These are phyloP conservation scores for Alosa alosa DNA, from an alignment of 2,113 vertebrate species.

Conservation along the genomic window DNA sequence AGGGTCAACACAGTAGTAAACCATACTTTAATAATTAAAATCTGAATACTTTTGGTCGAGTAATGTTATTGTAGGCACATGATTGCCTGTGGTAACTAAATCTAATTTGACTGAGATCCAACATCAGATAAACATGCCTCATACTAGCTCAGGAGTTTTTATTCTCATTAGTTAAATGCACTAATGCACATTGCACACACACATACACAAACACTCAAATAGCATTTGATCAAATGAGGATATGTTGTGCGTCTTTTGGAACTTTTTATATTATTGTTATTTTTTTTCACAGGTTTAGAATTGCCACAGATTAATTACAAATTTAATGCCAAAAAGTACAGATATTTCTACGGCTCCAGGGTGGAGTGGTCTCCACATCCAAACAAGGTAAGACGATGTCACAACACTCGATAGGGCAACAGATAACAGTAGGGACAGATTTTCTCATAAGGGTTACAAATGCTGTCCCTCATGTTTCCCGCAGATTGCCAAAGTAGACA, in stretches of 20 bases:
- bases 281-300: slow-evolving; percentile 78
- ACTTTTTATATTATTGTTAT: neutral
- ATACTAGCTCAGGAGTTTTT: too few species aligned
- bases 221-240: neutral
- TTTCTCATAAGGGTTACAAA: neutral
- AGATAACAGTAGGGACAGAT: neutral
- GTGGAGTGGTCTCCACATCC: slow-evolving; percentile 80
- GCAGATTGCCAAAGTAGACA: slow-evolving; percentile 80
- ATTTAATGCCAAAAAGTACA: slow-evolving; percentile 81
- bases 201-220: too few species aligned
- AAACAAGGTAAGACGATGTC: slow-evolving; percentile 75
- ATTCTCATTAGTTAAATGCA: neutral
- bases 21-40: too few species aligned
- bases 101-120: too few species aligned
- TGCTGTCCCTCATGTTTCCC: neutral
- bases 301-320: slow-evolving; percentile 88
- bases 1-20: too few species aligned
- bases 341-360: slow-evolving; percentile 79
- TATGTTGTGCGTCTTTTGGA: neutral
- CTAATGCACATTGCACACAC: neutral
- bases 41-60: too few species aligned
- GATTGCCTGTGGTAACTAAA: too few species aligned
- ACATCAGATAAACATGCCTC: too few species aligned
- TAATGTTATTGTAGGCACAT: too few species aligned
- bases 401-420: neutral